These are phyloP conservation scores for Poeciliopsis occidentalis DNA, from an alignment of 2,113 vertebrate species.

Conservation along the genomic window DNA sequence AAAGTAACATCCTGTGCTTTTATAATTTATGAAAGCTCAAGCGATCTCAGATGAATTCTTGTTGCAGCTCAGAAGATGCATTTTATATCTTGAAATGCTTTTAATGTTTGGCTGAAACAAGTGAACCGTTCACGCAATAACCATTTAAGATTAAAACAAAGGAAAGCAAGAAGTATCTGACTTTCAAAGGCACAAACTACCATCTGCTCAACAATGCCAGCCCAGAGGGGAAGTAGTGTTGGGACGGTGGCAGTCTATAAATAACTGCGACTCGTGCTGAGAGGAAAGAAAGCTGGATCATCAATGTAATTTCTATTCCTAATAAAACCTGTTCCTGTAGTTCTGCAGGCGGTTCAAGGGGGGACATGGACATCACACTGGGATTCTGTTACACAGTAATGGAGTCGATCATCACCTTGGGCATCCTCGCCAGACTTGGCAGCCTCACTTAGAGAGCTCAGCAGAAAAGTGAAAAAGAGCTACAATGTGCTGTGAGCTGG, in stretches of 20 bases:
- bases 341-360: conserved; percentile 22
- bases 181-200: conserved; percentile 39
- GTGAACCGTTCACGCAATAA: not conserved
- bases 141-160: not conserved
- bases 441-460: conserved; percentile 34
- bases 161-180: conserved; percentile 1
- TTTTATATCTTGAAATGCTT: not conserved
- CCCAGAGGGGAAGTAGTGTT: conserved; percentile 33
- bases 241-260: conserved; percentile 45
- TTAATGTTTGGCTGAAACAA: not conserved
- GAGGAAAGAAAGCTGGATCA: conserved; percentile 46
- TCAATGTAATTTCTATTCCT: conserved; percentile 47
- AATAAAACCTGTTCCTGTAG: conserved; percentile 26
- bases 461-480: not conserved
- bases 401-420: conserved; percentile 41
- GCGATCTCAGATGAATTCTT: not conserved
- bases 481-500: not conserved
- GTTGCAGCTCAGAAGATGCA: not conserved
- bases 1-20: conserved; percentile 15
- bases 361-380: conserved; percentile 47
- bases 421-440: conserved; percentile 43
- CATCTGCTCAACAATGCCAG: conserved; percentile 50
- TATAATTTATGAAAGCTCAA: not conserved
- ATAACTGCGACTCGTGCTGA: conserved; percentile 37
- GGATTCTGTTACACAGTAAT: conserved; percentile 33